Evolutionary conservation across 2,797 vertebrate genomes (phyloP), one percentile per base, ranked within the genome.

Genomic region (Lateolabrax maculatus): DNA sequence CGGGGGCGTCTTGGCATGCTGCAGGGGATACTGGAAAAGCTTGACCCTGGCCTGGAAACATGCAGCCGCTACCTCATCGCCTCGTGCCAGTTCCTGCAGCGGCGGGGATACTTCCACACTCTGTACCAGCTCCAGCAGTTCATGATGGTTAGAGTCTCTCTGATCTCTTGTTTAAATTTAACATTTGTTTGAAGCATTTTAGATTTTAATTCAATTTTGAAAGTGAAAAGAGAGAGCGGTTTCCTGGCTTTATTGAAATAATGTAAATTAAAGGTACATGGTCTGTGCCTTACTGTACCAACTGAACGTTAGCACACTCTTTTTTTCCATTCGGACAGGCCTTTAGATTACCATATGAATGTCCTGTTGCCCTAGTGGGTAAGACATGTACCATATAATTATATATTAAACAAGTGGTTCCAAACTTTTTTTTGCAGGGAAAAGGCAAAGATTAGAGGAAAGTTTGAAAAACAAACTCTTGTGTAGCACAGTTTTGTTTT

Each of bases 51-150:
- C 5, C 86, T 99, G 85, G 97, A 99, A 80, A 91, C 93, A 55
- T 98, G 97, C 95, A 96, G 97, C 84, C 91, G 93, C 49, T 98
- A 98, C 89, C 95, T 99, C 80, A 97, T 99, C n/a, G 96, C 97
- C 60, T 95, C 97, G 83, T 99, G 98, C 90, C 98, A 99, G 79
- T 96, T 97, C 66, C 95, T 99, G 83, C 98, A 99, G 90, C 96
- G 96, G 9, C 96, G 95, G 9, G 95, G 94, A 82, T 96, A 96
- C 88, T 99, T 93, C 90, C 95, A 99, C 89, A 97, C 97, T 25
- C 94, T 99, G 5, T 99, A 98, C 79, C 98, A 98, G 83, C 92
- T 99, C 6, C 98, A 99, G 80, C 97, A 98, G 91, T 99, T 99
- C 87, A 99, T 99, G 98, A 98, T 95, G 96, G 98, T 99, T 29